Conservation (phyloP, 1,140 invertebrate species). For the Macrocentrus cingulum region DNA sequence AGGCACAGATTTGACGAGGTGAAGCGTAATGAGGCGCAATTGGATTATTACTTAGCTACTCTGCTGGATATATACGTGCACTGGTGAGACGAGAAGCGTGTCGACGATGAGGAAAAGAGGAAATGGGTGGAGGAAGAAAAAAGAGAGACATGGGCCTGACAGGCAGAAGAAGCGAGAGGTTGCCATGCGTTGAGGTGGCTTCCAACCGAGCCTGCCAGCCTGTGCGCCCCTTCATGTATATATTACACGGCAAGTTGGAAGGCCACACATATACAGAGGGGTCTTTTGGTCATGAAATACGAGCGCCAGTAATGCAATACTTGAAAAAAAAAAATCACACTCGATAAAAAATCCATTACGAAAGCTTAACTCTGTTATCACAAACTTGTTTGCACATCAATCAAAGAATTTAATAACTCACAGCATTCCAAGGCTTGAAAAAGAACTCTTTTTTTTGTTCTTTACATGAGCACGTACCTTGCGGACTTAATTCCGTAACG, state of each 20-base stretch:
- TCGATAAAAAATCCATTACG: too few species aligned
- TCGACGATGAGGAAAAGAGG: conserved; percentile 15
- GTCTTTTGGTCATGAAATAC: neutral
- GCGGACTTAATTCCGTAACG: conserved; percentile 18
- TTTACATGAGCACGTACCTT: conserved; percentile 8
- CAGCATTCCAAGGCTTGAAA: too few species aligned
- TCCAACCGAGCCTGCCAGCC: conserved; percentile 17
- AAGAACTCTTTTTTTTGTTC: neutral
- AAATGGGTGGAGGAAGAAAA: conserved; percentile 20
- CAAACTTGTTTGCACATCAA: too few species aligned
- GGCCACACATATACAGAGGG: neutral
- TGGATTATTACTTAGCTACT: too few species aligned
- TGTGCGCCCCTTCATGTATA: conserved; percentile 16
- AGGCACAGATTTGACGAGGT: neutral
- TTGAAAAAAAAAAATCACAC: too few species aligned
- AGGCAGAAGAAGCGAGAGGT: conserved; percentile 11
- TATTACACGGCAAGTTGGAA: conserved; percentile 16
- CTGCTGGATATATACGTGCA: too few species aligned
- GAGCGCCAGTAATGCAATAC: too few species aligned
- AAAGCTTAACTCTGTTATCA: too few species aligned
- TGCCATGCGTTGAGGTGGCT: conserved; percentile 17
- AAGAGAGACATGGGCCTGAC: neutral
- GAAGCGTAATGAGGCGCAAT: conserved; percentile 12
- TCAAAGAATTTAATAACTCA: too few species aligned
- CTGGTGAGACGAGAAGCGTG: conserved; percentile 9